Percentiles rank a stretch among this genome's conserved stretches.
phyloP scores from a whole-genome alignment of 2,797 vertebrate species.

The Leptodactylus fallax region DNA sequence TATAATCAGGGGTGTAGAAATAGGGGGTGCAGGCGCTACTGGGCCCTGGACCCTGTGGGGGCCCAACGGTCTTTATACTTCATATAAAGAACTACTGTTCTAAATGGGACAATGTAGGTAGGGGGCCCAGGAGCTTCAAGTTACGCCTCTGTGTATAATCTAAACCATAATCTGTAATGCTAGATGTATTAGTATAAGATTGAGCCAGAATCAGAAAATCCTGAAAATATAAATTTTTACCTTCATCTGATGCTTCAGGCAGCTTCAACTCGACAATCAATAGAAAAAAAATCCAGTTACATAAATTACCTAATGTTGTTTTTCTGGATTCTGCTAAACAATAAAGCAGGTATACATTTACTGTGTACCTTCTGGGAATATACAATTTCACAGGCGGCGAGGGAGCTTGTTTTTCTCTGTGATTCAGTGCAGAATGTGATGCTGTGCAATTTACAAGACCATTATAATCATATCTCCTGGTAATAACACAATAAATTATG shows the following conservation, averaged over 20 bases:
- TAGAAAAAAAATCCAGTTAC: not conserved
- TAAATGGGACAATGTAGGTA: no score
- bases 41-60: no score
- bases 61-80: no score
- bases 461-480: conserved; percentile 1
- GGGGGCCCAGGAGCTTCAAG: no score
- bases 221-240: not conserved
- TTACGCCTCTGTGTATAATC: no score
- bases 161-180: no score
- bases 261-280: not conserved
- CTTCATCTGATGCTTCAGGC: not conserved
- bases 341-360: conserved; percentile 20
- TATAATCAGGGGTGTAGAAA: no score
- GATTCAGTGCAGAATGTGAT: conserved; percentile 9
- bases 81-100: no score
- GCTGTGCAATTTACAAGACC: not conserved
- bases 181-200: not conserved
- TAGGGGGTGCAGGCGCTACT: no score
- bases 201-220: not conserved
- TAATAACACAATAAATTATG: conserved; percentile 41
- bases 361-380: conserved; percentile 4
- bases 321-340: conserved; percentile 27
- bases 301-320: not conserved
- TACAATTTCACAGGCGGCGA: conserved; percentile 15
- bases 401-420: conserved; percentile 18